Conservation (phyloP, 2,113 vertebrate species). For the Pachypanchax playfairii region DNA sequence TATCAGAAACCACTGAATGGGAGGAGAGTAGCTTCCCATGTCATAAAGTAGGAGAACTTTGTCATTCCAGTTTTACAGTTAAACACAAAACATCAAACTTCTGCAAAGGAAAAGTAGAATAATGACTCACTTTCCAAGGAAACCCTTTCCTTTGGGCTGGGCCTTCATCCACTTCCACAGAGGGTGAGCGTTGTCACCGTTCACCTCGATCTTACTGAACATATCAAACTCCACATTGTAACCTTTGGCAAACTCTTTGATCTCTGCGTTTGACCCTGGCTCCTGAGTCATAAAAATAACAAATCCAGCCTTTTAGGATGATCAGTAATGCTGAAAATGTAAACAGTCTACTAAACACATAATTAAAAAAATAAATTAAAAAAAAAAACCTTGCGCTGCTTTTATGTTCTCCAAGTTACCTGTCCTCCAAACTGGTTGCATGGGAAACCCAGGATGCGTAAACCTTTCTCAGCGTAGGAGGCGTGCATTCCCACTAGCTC, state of each 20-base stretch:
- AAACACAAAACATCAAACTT: background rate
- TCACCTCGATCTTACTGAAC: constrained; percentile 94
- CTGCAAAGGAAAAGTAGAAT: background rate
- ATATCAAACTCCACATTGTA: constrained; percentile 91
- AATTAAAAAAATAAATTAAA: background rate
- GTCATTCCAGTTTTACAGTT: no score
- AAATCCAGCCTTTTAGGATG: no score
- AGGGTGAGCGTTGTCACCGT: constrained; percentile 88
- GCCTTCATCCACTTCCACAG: constrained; percentile 98
- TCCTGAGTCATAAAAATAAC: constrained; percentile 76
- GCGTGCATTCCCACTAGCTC: constrained; percentile 90
- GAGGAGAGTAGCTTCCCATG: no score
- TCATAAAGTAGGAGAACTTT: no score
- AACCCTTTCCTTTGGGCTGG: constrained; percentile 91
- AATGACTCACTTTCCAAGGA: constrained; percentile 89
- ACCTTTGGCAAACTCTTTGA: constrained; percentile 89
- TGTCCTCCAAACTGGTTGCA: constrained; percentile 98
- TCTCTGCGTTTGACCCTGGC: constrained; percentile 87
- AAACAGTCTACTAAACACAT: no score
- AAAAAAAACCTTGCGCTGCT: background rate
- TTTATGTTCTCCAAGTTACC: constrained; percentile 74
- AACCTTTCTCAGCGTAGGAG: constrained; percentile 90
- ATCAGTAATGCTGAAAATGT: no score
- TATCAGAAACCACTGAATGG: no score
- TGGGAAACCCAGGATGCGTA: constrained; percentile 94